Conservation (phyloP, 2,797 vertebrate species). For the Protosalanx chinensis region DNA sequence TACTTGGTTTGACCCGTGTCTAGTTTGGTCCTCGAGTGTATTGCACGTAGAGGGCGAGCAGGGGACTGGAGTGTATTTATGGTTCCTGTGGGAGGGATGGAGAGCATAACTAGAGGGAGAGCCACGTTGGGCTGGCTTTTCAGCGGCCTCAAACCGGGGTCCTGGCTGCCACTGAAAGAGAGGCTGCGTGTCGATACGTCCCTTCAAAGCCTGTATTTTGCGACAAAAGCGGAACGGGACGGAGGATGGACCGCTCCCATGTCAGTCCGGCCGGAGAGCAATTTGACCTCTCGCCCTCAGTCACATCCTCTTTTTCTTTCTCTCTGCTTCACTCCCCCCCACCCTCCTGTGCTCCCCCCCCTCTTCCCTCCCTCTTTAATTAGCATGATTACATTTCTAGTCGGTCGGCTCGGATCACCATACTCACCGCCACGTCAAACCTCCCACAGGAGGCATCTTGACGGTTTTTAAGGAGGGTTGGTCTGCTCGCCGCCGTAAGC, state of each 20-base stretch:
- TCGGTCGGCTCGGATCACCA: background rate
- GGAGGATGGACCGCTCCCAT: background rate
- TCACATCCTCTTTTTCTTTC: constrained; percentile 8
- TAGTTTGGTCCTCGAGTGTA: no score
- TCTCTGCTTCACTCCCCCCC: constrained; percentile 1
- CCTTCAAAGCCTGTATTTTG: background rate
- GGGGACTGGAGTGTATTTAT: no score
- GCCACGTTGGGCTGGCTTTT: constrained; percentile 62
- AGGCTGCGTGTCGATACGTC: constrained; percentile 41
- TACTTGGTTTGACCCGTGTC: no score
- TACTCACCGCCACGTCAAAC: constrained; percentile 9
- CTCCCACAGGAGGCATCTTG: no score
- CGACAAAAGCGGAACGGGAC: background rate
- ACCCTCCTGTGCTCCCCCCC: background rate
- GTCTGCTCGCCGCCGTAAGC: background rate
- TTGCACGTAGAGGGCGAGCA: no score
- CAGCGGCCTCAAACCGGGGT: constrained; percentile 64
- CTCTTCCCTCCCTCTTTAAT: constrained; percentile 10
- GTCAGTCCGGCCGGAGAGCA: background rate
- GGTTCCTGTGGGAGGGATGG: constrained; percentile 21
- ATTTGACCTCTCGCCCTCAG: constrained; percentile 10
- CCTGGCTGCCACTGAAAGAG: constrained; percentile 56
- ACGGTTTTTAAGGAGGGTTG: background rate
- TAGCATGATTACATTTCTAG: no score
- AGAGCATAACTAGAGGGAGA: constrained; percentile 18